Evolutionary conservation across 30 jellyfish, hydroid and myxozoan species (phyloP), one percentile per base, ranked within the genome.

Genomic region (Aurelia sp.): DNA sequence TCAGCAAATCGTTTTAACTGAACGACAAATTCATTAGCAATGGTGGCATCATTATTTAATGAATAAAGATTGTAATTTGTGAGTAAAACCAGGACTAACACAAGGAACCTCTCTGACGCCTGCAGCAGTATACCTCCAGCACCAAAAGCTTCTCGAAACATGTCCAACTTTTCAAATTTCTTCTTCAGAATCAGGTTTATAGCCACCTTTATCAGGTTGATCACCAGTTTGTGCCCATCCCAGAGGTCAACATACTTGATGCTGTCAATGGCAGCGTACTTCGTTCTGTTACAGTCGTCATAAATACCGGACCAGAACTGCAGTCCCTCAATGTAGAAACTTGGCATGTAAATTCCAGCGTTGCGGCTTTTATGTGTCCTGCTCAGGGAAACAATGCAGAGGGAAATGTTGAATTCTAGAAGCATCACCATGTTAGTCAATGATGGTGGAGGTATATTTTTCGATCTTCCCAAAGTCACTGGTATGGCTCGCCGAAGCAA

Each of bases 331-430:
- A 41, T 27, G 72, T 82, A 82, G 65, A 52, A 82, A 51, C 40
- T 85, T 18, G 92, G 92, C 47, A 82, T 4, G 63, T 35, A 47
- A 20, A 82, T 59, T 51, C 27, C 72, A 27, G 72, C 15, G n/a
- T 17, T 44, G 27, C 33, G 51, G 8, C 52, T 30, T 21, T 44
- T 44, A 44, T 44, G 55, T 9, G 81, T 57, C 12, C 79, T 33
- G 80, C 86, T 15, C 58, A 82, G 92, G 30, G 92, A 68, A 8
- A 82, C 27, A 10, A 82, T 52, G 48, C 88, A 85, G 20, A 85
- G 75, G 10, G 83, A 38, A n/a, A 85, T 6, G 65, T 52, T 48
- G 41, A 85, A 60, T 76, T 85, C 94, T 44, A 85, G 88, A 19
- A 85, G 85, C 22, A 52, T 15, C 66, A 85, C 27, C 19, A 65